Percentiles rank a stretch among this genome's conserved stretches.
Conservation (phyloP, 2,888 invertebrate species). For the Strigamia crassipes region DNA sequence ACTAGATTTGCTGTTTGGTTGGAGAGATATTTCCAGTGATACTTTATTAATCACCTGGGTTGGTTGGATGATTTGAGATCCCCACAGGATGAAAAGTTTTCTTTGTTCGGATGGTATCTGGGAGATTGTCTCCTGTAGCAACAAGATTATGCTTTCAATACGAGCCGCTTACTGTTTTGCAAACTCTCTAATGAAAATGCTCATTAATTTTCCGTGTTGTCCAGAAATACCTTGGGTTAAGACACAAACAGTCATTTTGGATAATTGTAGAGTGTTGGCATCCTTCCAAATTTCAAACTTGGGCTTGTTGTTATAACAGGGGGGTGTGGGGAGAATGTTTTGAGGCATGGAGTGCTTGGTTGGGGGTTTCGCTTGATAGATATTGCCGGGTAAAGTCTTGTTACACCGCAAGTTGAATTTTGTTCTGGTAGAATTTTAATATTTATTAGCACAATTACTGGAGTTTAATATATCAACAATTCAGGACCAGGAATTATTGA, state of each 20-base stretch:
- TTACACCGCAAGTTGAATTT: background rate
- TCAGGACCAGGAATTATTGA: too few species aligned
- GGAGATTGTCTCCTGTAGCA: background rate
- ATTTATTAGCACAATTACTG: too few species aligned
- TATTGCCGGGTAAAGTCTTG: background rate
- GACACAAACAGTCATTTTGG: slow-evolving; percentile 7
- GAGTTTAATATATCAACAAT: too few species aligned
- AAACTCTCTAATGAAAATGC: slow-evolving; percentile 11
- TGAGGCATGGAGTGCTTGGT: background rate
- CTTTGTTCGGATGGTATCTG: slow-evolving; percentile 4
- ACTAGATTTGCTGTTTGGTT: background rate
- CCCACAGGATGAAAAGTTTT: slow-evolving; percentile 4
- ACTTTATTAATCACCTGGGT: slow-evolving; percentile 10
- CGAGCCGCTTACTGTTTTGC: slow-evolving; percentile 1
- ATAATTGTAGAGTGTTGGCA: background rate
- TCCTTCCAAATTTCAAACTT: background rate
- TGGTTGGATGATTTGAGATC: background rate
- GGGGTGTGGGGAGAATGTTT: background rate
- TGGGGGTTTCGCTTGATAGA: background rate
- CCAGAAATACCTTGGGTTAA: slow-evolving; percentile 5
- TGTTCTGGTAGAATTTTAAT: background rate
- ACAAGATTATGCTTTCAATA: slow-evolving; percentile 4
- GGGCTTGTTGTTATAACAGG: background rate
- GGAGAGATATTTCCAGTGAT: background rate
- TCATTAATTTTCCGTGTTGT: slow-evolving; percentile 10